Percentiles rank a stretch among this genome's conserved stretches.
phyloP scores from a whole-genome alignment of 37 sponge, comb jelly and placozoan species.

The Chondrilla cf. caribensis region DNA sequence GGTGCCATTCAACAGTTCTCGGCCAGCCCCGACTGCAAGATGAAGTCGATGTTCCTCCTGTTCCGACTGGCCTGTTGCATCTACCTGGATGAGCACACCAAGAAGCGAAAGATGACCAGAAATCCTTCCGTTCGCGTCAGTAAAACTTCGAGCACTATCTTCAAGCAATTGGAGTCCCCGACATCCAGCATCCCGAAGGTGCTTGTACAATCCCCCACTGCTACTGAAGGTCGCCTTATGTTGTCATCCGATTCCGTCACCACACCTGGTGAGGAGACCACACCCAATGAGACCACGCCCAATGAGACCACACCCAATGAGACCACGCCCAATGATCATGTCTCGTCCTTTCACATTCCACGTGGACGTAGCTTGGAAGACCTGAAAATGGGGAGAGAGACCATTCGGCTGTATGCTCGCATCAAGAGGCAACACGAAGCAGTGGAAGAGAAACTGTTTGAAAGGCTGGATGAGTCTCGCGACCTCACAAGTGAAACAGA shows the following conservation, averaged over 20 bases:
- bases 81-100: conserved; percentile 28
- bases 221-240: too few relatives aligned
- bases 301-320: too few relatives aligned
- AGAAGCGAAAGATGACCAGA: not conserved
- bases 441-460: not conserved
- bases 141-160: not conserved
- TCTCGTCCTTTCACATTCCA: not conserved
- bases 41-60: conserved; percentile 67
- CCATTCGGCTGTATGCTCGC: not conserved
- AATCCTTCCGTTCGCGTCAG: not conserved
- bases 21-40: conserved; percentile 35
- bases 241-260: too few relatives aligned
- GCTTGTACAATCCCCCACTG: too few relatives aligned
- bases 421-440: conserved; percentile 4
- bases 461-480: not conserved
- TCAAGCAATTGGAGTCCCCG: not conserved
- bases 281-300: too few relatives aligned
- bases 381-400: not conserved
- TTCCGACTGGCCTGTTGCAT: conserved; percentile 47
- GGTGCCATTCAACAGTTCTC: conserved; percentile 39
- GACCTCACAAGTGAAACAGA: not conserved
- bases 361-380: not conserved
- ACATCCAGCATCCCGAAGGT: too few relatives aligned
- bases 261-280: too few relatives aligned
- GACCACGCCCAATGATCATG: not conserved